These are phyloP conservation scores for Tamandua tetradactyla DNA, from an alignment of 2,797 vertebrate genomes.

Conservation along the genomic window DNA sequence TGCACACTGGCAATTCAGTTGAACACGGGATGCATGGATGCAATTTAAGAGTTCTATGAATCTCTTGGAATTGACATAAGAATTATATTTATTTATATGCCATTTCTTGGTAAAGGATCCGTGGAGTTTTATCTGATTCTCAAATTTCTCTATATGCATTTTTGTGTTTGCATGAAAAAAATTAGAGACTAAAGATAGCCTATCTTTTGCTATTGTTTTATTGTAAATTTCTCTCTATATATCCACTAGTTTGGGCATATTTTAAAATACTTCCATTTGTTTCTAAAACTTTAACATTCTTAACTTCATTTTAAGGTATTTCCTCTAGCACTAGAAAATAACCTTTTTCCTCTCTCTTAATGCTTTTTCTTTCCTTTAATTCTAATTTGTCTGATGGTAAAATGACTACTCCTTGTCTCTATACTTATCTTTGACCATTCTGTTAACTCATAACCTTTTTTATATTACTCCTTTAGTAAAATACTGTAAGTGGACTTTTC, in stretches of 20 bases:
- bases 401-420: neutral
- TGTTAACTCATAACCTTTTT: too few relatives aligned
- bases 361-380: too few relatives aligned
- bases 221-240: neutral
- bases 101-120: neutral
- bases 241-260: neutral
- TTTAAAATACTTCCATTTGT: neutral
- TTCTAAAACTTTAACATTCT: neutral
- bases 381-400: neutral
- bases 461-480: too few relatives aligned
- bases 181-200: neutral
- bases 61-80: neutral
- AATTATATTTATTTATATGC: neutral
- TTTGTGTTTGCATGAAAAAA: neutral
- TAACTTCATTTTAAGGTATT: neutral
- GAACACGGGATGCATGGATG: neutral
- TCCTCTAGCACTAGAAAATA: neutral
- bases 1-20: neutral
- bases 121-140: neutral
- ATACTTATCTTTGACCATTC: neutral
- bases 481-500: too few relatives aligned
- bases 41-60: neutral
- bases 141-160: neutral
- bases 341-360: neutral
- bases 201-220: neutral